Conservation (phyloP, 2,113 vertebrate genomes). For the Malurus cyaneus region DNA sequence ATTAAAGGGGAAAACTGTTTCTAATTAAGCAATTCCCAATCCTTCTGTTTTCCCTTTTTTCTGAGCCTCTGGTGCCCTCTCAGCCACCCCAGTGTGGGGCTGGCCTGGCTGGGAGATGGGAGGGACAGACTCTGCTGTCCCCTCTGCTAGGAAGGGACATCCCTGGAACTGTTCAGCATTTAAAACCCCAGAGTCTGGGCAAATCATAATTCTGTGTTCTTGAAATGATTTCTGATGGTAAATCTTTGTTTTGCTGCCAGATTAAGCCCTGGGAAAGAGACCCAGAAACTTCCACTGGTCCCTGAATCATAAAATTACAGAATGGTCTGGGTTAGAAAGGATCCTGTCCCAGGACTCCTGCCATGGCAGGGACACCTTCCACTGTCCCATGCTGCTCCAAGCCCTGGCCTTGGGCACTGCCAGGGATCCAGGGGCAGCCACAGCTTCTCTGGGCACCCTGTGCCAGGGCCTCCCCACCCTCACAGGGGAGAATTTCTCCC, state of each 20-base stretch:
- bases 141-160: background rate
- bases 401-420: rapidly evolving
- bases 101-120: background rate
- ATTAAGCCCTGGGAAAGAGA: background rate
- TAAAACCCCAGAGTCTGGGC: background rate
- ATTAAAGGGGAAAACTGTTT: constrained; percentile 34
- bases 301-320: background rate
- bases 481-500: background rate
- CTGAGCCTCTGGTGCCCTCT: background rate
- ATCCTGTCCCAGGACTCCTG: rapidly evolving
- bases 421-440: background rate
- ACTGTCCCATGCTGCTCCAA: rapidly evolving
- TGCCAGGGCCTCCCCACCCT: rapidly evolving
- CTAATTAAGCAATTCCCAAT: constrained; percentile 23
- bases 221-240: background rate
- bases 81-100: rapidly evolving
- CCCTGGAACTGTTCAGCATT: background rate
- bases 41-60: background rate
- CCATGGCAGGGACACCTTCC: rapidly evolving
- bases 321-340: background rate
- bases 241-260: background rate
- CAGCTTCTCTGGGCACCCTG: background rate
- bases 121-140: background rate
- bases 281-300: background rate
- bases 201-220: background rate